A percentile compares a stretch with the other conserved stretches of the same genome.
Evolutionary conservation across 2,888 invertebrate species (phyloP).

Genomic region (Glyphotaelius pellucidus): DNA sequence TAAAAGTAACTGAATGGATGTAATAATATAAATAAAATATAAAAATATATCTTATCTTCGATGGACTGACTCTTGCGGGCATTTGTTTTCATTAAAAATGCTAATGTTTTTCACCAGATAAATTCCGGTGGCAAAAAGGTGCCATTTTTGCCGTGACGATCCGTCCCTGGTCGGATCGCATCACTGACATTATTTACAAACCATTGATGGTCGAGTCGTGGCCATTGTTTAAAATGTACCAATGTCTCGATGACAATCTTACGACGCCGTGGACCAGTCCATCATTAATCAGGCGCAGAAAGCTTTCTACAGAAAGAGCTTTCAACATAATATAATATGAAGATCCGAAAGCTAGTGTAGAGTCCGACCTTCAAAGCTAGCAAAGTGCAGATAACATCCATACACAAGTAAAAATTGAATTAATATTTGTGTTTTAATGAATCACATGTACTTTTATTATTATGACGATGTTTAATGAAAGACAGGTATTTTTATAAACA

Average conservation of each 20-base stretch:
- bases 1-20: no score
- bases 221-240: constrained; percentile 26
- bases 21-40: no score
- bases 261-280: not conserved
- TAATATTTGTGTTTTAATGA: not conserved
- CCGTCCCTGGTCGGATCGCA: not conserved
- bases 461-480: no score
- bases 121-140: not conserved
- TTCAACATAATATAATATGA: not conserved
- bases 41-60: no score
- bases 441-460: not conserved
- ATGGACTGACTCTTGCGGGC: no score
- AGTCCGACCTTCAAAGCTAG: not conserved
- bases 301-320: not conserved
- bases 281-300: constrained; percentile 8
- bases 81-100: not conserved
- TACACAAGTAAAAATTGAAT: not conserved
- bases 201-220: constrained; percentile 14
- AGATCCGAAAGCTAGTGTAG: not conserved
- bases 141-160: not conserved
- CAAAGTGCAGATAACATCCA: not conserved
- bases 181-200: constrained; percentile 8
- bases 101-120: not conserved
- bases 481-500: no score
- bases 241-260: constrained; percentile 22